A percentile compares a stretch with the other conserved stretches of the same genome.
These are phyloP conservation scores for Epinotia ramella DNA, from an alignment of 2,888 invertebrate species.

Conservation along the genomic window DNA sequence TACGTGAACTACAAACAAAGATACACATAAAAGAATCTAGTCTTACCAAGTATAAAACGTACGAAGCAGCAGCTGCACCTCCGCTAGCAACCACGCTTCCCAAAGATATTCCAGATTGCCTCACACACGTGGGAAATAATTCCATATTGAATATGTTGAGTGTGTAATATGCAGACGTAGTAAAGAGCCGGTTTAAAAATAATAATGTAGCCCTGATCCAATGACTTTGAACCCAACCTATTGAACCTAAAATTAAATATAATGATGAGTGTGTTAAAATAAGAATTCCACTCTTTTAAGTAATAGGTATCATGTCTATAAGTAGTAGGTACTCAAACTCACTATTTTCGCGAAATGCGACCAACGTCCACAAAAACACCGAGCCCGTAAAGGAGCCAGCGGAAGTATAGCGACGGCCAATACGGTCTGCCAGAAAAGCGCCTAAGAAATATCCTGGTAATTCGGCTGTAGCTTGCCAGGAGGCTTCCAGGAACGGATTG, in stretches of 20 bases:
- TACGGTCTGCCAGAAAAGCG: conserved; percentile 71
- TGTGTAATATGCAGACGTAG: conserved; percentile 84
- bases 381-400: conserved; percentile 55
- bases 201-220: conserved; percentile 70
- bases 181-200: conserved; percentile 79
- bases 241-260: conserved; percentile 42
- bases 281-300: too few relatives aligned
- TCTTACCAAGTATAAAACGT: conserved; percentile 85
- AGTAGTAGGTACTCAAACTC: conserved; percentile 36
- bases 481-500: conserved; percentile 88
- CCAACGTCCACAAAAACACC: conserved; percentile 58
- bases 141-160: conserved; percentile 87
- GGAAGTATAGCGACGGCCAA: conserved; percentile 66
- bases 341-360: conserved; percentile 56
- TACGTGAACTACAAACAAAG: too few relatives aligned
- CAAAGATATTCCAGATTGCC: conserved; percentile 87
- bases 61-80: conserved; percentile 85
- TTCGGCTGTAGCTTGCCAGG: conserved; percentile 87
- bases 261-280: neutral
- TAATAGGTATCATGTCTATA: neutral
- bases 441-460: conserved; percentile 87
- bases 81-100: conserved; percentile 84
- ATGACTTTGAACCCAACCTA: conserved; percentile 55
- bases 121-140: conserved; percentile 87
- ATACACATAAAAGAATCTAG: neutral